Base-by-base conservation (phyloP, 2,888 invertebrate genomes). In the Rhingia rostrata region DNA sequence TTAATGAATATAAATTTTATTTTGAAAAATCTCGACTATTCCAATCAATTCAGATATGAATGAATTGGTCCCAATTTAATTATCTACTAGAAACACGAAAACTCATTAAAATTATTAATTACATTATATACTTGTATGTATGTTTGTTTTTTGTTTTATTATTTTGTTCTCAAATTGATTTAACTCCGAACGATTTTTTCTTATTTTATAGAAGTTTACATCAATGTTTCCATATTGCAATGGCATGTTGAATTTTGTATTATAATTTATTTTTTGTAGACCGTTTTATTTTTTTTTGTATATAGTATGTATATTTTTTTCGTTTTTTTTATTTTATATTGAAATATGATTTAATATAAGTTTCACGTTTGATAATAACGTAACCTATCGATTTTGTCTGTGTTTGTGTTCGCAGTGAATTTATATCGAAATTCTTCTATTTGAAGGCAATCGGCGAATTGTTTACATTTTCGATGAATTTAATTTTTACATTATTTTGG, bases 401-500 rank as follows among this genome's bases (percentile, higher is more conserved):
- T 78, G 84, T 79, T 74, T 72, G 60, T 61, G 77, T 82, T 83
- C 83, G 83, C 80, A 85, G 78, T 85, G 84, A 82, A 78, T 91
- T 89, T 89, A 90, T 79, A 90, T 90, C 89, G 89, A 90, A 90
- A 90, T 90, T 90, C 91, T 90, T 91, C 90, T 91, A 90, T 89
- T 91, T 91, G 91, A 91, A 91, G 90, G 90, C 90, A 91, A 91
- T 91, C 91, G 90, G 90, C 90, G 90, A 91, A 91, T 91, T 90
- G 89, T 90, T 90, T 88, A 33, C 73, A 78, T 82, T 56, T 73
- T 82, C 77, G 77, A 78, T 85, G 77, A 77, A 81, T 77, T 77
- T 82, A 64, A 69, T 81, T 86, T 87, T 73, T 67, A 60, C 81
- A 82, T 86, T 78, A 81, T 86, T 64, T 49, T 87, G 66, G 81